Conservation (phyloP, 2,888 invertebrate genomes). For the Xestoiulus laeticollis region DNA sequence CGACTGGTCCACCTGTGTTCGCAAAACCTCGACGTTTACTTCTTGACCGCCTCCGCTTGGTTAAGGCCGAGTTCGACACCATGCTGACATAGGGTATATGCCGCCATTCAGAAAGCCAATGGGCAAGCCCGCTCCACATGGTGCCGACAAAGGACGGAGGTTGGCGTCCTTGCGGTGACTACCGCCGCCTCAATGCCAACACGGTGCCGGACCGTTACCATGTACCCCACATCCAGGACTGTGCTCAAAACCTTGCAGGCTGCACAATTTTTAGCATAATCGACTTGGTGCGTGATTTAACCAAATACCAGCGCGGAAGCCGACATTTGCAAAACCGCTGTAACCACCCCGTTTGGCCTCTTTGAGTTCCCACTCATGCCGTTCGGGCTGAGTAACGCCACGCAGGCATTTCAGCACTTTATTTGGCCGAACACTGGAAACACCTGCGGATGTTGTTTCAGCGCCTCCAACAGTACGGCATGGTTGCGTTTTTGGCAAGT, state of each 20-base stretch:
- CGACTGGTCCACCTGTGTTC: neutral
- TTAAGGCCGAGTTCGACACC: neutral
- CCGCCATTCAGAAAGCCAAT: neutral
- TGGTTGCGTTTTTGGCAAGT: neutral
- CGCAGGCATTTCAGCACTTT: conserved; percentile 52
- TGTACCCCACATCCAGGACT: neutral
- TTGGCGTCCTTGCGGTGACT: neutral
- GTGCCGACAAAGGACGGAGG: neutral
- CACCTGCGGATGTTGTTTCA: neutral
- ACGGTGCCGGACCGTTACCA: neutral
- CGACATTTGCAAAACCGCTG: neutral
- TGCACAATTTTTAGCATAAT: neutral
- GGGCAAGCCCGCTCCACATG: neutral
- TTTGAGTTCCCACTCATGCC: conserved; percentile 56
- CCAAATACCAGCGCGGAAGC: neutral
- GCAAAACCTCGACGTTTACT: neutral
- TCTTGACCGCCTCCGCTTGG: neutral
- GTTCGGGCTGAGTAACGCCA: conserved; percentile 54
- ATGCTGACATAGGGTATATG: neutral
- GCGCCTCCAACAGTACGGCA: neutral
- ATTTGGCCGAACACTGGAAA: neutral
- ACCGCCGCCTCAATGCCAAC: neutral
- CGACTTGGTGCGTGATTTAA: neutral
- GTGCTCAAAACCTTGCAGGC: neutral
- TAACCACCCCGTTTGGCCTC: neutral